phyloP scores from a whole-genome alignment of 1,140 invertebrate species.

The Acromyrmex charruanus region DNA sequence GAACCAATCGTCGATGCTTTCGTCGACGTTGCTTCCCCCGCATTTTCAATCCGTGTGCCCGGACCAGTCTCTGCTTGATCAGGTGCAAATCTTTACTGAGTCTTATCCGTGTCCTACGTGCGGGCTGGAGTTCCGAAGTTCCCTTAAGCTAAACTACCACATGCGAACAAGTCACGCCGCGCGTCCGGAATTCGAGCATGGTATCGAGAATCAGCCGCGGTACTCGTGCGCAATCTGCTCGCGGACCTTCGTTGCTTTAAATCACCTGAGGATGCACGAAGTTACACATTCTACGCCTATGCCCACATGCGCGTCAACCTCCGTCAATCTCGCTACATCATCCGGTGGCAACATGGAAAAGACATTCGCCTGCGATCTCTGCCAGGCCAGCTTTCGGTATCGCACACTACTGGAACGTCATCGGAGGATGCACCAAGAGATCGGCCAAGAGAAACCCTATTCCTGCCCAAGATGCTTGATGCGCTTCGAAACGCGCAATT shows the following conservation, averaged over 20 bases:
- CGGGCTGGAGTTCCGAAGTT: slow-evolving; percentile 82
- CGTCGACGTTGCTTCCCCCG: slow-evolving; percentile 73
- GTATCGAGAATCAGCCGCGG: slow-evolving; percentile 75
- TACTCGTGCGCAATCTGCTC: slow-evolving; percentile 82
- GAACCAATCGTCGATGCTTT: slow-evolving; percentile 80
- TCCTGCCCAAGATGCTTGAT: slow-evolving; percentile 84
- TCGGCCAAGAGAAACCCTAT: slow-evolving; percentile 82
- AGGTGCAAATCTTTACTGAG: slow-evolving; percentile 80
- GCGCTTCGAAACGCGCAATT: slow-evolving; percentile 84
- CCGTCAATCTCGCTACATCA: background rate
- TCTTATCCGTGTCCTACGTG: slow-evolving; percentile 82
- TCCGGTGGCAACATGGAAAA: slow-evolving; percentile 74
- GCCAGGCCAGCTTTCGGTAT: slow-evolving; percentile 84
- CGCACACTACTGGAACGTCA: slow-evolving; percentile 84
- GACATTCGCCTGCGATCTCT: slow-evolving; percentile 83
- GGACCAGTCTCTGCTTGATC: slow-evolving; percentile 77
- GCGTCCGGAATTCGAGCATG: slow-evolving; percentile 73
- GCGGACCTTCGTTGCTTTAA: slow-evolving; percentile 79
- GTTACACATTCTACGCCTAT: slow-evolving; percentile 73
- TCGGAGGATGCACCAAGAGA: slow-evolving; percentile 81
- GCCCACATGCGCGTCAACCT: slow-evolving; percentile 58
- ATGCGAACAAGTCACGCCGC: slow-evolving; percentile 80
- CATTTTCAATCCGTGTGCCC: slow-evolving; percentile 66
- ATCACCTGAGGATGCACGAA: slow-evolving; percentile 83
- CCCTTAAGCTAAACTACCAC: slow-evolving; percentile 84